Evolutionary conservation across 2,797 vertebrate species (phyloP).

Genomic region (Sebastiscus tertius): DNA sequence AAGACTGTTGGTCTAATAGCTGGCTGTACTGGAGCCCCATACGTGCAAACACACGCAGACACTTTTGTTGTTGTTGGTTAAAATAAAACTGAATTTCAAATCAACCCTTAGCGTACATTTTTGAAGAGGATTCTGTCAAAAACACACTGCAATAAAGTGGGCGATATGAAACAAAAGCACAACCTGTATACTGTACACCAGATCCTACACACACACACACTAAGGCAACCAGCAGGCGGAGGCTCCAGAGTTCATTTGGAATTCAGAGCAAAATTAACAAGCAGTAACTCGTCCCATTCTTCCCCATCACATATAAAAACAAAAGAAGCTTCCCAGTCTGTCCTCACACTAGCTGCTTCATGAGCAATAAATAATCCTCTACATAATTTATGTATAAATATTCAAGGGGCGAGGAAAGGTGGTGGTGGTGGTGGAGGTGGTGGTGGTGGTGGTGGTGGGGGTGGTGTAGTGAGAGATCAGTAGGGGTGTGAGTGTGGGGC

Average conservation of each 20-base stretch:
- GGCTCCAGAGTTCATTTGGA: constrained; percentile 11
- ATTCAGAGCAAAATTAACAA: constrained; percentile 22
- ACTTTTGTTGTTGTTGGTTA: neutral
- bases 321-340: neutral
- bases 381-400: constrained; percentile 66
- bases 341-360: constrained; percentile 44
- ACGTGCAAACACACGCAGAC: constrained; percentile 9
- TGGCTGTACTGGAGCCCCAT: neutral
- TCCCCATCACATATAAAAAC: constrained; percentile 29
- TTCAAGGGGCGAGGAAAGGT: neutral
- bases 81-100: constrained; percentile 16
- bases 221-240: constrained; percentile 15
- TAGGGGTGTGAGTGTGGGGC: constrained; percentile 4
- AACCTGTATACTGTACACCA: constrained; percentile 15
- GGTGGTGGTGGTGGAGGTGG: neutral
- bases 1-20: constrained; percentile 1
- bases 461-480: constrained; percentile 1
- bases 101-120: neutral
- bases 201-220: constrained; percentile 1
- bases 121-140: neutral
- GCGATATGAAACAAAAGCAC: neutral
- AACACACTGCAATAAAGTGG: neutral
- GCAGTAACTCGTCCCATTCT: neutral
- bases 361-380: constrained; percentile 71
- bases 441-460: neutral